Percentiles rank a stretch among this genome's conserved stretches.
phyloP scores from a whole-genome alignment of 2,888 invertebrate species.

The Drosophila austrosaltans region DNA sequence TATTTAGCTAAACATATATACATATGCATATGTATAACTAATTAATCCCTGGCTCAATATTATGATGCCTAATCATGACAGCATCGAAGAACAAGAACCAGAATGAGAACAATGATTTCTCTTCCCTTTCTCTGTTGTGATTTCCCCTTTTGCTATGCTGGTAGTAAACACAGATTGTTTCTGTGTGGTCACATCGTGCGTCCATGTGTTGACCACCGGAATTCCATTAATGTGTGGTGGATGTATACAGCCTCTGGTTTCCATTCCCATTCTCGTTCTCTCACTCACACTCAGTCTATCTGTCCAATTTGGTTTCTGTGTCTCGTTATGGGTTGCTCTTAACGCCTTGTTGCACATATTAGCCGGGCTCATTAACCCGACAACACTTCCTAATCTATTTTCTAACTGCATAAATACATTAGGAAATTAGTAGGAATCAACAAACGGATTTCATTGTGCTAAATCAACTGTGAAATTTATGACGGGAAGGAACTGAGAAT shows the following conservation, averaged over 20 bases:
- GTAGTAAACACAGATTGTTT: constrained; percentile 18
- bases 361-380: constrained; percentile 60
- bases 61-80: constrained; percentile 46
- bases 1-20: neutral
- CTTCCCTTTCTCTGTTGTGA: neutral
- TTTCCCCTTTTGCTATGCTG: neutral
- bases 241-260: neutral
- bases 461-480: constrained; percentile 73
- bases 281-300: no score
- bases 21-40: constrained; percentile 27
- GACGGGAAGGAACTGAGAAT: constrained; percentile 18
- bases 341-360: constrained; percentile 72
- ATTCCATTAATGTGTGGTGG: constrained; percentile 38
- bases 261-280: constrained; percentile 32
- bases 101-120: constrained; percentile 31
- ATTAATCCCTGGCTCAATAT: constrained; percentile 47
- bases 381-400: constrained; percentile 48
- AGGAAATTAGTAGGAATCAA: constrained; percentile 53
- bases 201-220: constrained; percentile 30
- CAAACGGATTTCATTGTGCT: constrained; percentile 47
- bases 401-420: constrained; percentile 57
- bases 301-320: constrained; percentile 15
- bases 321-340: constrained; percentile 48
- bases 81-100: constrained; percentile 35
- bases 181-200: constrained; percentile 22